Percentiles rank a stretch among this genome's conserved stretches.
These are phyloP conservation scores for Sylvia atricapilla DNA, from an alignment of 2,113 vertebrate genomes.

Conservation along the genomic window DNA sequence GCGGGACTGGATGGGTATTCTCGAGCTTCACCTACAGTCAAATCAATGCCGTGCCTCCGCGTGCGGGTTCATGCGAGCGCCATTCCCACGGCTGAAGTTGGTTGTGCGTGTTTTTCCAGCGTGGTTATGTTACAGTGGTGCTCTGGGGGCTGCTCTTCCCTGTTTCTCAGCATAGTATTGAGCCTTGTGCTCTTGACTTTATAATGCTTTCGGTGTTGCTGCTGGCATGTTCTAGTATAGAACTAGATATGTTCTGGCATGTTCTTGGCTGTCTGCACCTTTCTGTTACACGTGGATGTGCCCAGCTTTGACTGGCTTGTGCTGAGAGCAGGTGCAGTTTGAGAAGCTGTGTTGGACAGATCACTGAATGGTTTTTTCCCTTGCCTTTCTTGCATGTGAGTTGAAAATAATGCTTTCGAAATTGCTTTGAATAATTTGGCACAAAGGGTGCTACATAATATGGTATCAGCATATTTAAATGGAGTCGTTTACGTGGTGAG, in stretches of 20 bases:
- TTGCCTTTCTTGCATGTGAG: background rate
- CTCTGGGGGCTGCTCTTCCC: background rate
- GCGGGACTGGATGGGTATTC: background rate
- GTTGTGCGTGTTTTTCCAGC: background rate
- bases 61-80: background rate
- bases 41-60: background rate
- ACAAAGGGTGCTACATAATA: background rate
- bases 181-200: background rate
- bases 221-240: background rate
- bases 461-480: background rate
- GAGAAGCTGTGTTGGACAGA: background rate
- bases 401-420: background rate
- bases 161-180: background rate
- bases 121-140: background rate
- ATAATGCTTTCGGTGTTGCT: background rate
- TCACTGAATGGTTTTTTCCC: background rate
- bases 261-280: background rate
- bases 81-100: background rate
- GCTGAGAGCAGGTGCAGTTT: background rate
- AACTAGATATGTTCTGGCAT: too few relatives aligned
- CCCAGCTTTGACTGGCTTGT: background rate
- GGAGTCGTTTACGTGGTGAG: background rate
- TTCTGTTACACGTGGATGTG: background rate
- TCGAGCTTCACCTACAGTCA: conserved; percentile 23
- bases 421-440: background rate